Conservation (phyloP, 2,113 vertebrate genomes). For the Neodontobutis hainanensis region DNA sequence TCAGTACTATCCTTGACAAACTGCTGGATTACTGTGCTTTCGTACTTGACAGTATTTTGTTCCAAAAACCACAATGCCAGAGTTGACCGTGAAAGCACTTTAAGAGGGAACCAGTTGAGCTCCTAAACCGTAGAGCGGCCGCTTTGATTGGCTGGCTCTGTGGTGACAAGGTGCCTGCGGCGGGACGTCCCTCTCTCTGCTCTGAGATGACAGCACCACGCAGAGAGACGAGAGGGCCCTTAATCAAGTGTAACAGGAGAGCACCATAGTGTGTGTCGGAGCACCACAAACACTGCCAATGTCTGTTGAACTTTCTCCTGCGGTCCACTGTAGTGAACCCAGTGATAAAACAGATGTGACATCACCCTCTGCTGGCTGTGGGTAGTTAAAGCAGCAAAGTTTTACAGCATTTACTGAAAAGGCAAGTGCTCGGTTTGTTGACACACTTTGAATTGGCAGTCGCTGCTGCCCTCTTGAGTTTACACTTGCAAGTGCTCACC, state of each 20-base stretch:
- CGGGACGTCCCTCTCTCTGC: constrained; percentile 55
- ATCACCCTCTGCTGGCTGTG: constrained; percentile 43
- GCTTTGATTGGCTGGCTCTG: constrained; percentile 47
- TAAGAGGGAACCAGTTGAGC: constrained; percentile 21
- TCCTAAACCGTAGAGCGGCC: constrained; percentile 4
- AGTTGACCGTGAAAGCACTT: constrained; percentile 35
- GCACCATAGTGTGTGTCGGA: constrained; percentile 67
- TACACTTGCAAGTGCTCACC: constrained; percentile 54
- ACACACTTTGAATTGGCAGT: constrained; percentile 49
- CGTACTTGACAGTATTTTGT: constrained; percentile 48
- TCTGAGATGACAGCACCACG: constrained; percentile 73
- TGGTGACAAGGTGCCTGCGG: constrained; percentile 44
- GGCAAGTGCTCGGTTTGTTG: constrained; percentile 48
- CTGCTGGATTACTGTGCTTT: constrained; percentile 37
- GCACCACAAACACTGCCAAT: constrained; percentile 57
- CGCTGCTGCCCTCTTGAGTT: constrained; percentile 69
- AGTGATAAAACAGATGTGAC: constrained; percentile 16
- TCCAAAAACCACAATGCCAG: constrained; percentile 39
- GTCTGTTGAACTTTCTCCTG: constrained; percentile 24
- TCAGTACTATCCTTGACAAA: constrained; percentile 31
- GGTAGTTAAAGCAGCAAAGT: constrained; percentile 35
- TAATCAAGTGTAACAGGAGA: constrained; percentile 72
- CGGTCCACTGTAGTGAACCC: neutral
- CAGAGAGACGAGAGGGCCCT: constrained; percentile 54
- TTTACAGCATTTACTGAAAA: constrained; percentile 28